Evolutionary conservation across 2,888 invertebrate genomes (phyloP), one percentile per base, ranked within the genome.

Genomic region (Netelia melanura): DNA sequence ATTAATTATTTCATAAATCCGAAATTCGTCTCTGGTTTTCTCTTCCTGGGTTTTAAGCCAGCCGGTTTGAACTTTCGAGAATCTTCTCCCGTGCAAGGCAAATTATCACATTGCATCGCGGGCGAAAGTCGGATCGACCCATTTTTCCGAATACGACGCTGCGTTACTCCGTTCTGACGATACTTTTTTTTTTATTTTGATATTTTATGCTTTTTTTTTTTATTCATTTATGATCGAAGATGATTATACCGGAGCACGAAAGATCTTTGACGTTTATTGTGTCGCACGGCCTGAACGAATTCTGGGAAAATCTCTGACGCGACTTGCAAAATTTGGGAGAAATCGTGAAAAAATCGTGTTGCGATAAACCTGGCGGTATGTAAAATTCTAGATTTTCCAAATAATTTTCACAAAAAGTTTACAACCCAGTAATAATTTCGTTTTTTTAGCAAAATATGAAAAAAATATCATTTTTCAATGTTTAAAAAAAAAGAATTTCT

Each of bases 61-160:
- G 54, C 9, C 44, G 43, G 72, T 43, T 30, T 30, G 30, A 44
- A 80, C 79, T 80, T 80, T 80, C 79, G 65, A 80, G 71, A 44
- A 9, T 65, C 65, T 5, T 74, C n/a, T 68, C 81, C 48, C 48
- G 68, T 48, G 58, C 9, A 17, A 58, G 54, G 58, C 23, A 52
- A 68, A 75, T 74, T 58, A 65, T 30, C 70, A 3, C 38, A 76
- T 80, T 48, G 72, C 25, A 43, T 58, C 30, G 30, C 74, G 23
- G 54, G 74, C 81, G 81, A 81, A 81, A 81, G 81, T 81, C 68
- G 61, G 17, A 74, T 68, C 67, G 74, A 75, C 58, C 81, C 67
- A 75, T 68, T 68, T 74, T 68, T 68, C 38, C 21, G 11, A 25
- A 25, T 25, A 25, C 25, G 25, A 2, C 25, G 25, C 25, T 25